Evolutionary conservation across 1,140 invertebrate species (phyloP), one percentile per base, ranked within the genome.

Genomic region (Lethocerus indicus): DNA sequence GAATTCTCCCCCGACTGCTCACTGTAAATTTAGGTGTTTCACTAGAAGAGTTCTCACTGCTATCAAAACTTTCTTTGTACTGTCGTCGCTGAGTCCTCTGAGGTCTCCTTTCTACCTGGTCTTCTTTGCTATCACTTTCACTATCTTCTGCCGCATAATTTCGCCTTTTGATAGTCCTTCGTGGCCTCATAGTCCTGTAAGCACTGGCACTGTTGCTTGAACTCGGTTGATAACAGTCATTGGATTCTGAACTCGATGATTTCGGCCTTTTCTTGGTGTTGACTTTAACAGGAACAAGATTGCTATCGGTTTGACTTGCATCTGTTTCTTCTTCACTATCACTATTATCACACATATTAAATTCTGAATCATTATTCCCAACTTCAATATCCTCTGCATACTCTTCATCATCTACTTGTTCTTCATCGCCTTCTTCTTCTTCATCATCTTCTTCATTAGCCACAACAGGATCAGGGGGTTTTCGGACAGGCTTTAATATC

Each of bases 1-100:
- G 73, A 32, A 91, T 73, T 29, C 87, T 71, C 5, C 88, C 88
- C 27, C 87, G 71, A 58, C 84, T 89, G 63, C 87, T 90, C 28
- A 84, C 70, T 41, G 43, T 53, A 40, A 56, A 36, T 57, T 50
- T 48, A 47, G 51, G 54, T 47, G 49, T 36, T 51, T 23, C 51
- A 40, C 6, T 35, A 36, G 6, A 27, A 14, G 48, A 47, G 26
- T 49, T 58, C 43, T 23, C 42, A 50, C 7, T 21, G 42, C 39
- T 51, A 7, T 18, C 27, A 39, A 20, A 54, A 54, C 47, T 40
- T 41, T 39, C 53, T 61, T 44, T 56, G 58, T 46, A 56, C 50
- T 23, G 46, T 52, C 49, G 56, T 56, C 20, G 49, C 45, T 2
- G 44, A 36, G 9, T 54, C 43, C 39, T 27, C 20, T 24, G 26